phyloP scores from a whole-genome alignment of 2,888 invertebrate species.

The Ichneumoninae sp. region DNA sequence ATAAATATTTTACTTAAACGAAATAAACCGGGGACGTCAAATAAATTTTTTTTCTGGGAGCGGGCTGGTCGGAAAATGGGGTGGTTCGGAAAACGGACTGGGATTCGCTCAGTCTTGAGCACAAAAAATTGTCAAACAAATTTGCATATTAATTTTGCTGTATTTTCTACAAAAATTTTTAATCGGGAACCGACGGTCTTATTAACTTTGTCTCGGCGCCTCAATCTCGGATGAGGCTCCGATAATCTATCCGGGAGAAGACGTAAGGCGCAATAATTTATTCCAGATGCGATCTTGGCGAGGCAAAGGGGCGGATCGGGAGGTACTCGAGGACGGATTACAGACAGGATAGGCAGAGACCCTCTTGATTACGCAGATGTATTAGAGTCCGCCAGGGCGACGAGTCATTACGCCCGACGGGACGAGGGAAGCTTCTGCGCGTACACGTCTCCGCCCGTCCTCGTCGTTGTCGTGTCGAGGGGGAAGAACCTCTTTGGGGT shows the following conservation, averaged over 20 bases:
- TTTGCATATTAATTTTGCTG: background rate
- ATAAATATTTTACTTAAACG: too few species aligned
- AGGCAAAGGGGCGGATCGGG: conserved; percentile 26
- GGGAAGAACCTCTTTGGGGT: conserved; percentile 73
- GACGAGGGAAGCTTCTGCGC: conserved; percentile 55
- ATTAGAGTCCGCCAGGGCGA: conserved; percentile 71
- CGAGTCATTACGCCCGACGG: conserved; percentile 72
- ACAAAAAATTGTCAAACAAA: background rate
- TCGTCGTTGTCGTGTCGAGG: conserved; percentile 55
- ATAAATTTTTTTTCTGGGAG: too few species aligned
- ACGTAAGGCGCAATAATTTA: conserved; percentile 58
- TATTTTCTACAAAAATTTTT: background rate
- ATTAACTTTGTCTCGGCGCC: background rate
- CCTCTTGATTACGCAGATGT: conserved; percentile 66
- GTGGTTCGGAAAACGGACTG: too few species aligned
- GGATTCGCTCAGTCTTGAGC: too few species aligned
- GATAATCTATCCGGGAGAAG: conserved; percentile 45
- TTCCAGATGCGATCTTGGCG: conserved; percentile 58
- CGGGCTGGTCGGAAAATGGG: too few species aligned
- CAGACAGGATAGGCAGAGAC: conserved; percentile 50
- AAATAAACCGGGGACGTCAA: too few species aligned
- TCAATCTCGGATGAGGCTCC: conserved; percentile 14
- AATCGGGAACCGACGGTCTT: background rate
- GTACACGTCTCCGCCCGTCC: conserved; percentile 47
- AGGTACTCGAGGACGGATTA: conserved; percentile 52